A percentile compares a stretch with the other conserved stretches of the same genome.
These are phyloP conservation scores for Taphrorychus bicolor DNA, from an alignment of 2,888 invertebrate species.

Conservation along the genomic window DNA sequence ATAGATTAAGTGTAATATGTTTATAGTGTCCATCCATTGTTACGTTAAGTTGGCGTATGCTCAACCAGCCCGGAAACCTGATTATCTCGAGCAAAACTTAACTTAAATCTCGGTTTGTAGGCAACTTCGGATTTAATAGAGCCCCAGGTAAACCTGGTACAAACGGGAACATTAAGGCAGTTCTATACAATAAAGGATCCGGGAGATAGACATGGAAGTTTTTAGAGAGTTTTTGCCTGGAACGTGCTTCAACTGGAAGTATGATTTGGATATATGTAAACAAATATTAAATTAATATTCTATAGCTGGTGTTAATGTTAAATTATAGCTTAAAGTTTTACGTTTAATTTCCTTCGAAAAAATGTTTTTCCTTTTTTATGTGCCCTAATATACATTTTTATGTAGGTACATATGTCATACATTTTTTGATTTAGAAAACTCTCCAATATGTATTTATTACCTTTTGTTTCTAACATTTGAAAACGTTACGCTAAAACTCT, in stretches of 20 bases:
- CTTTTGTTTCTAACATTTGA: too few species aligned
- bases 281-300: too few species aligned
- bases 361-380: too few species aligned
- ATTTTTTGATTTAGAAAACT: too few species aligned
- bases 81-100: background rate
- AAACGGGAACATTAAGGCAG: background rate
- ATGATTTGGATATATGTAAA: too few species aligned
- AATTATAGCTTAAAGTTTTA: too few species aligned
- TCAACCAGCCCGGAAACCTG: background rate
- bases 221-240: slow-evolving; percentile 1
- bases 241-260: background rate
- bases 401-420: too few species aligned
- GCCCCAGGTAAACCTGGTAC: background rate
- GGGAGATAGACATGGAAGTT: background rate
- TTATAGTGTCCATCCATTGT: background rate
- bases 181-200: background rate
- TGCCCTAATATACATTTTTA: too few species aligned
- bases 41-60: background rate
- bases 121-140: background rate
- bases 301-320: too few species aligned
- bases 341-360: too few species aligned
- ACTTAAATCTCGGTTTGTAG: background rate
- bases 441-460: too few species aligned
- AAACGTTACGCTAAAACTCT: background rate
- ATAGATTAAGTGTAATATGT: slow-evolving; percentile 14